phyloP scores from a whole-genome alignment of 37 sponge, comb jelly and placozoan genomes.

The Halichondria panicea region DNA sequence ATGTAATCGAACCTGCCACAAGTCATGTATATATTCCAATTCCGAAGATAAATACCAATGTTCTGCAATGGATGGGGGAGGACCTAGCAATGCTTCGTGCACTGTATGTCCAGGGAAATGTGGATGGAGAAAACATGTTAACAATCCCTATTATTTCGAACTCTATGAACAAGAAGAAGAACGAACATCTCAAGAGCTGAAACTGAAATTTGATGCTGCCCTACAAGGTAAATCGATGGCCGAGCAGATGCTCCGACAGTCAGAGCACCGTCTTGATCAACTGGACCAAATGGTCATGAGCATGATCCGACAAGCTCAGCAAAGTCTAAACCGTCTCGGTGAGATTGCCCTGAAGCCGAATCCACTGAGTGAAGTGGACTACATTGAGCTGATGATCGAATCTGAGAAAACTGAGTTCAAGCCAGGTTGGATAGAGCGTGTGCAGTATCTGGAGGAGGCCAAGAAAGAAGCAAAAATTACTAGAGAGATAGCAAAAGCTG shows the following conservation, averaged over 20 bases:
- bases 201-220: slow-evolving; percentile 41
- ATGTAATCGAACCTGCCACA: slow-evolving; percentile 79
- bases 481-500: no score
- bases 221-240: slow-evolving; percentile 9
- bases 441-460: no score
- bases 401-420: slow-evolving; percentile 53
- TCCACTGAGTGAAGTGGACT: slow-evolving; percentile 62
- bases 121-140: slow-evolving; percentile 59
- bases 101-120: slow-evolving; percentile 64
- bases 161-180: slow-evolving; percentile 39
- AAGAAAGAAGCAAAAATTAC: no score
- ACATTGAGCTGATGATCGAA: slow-evolving; percentile 76
- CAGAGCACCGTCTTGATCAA: slow-evolving; percentile 15
- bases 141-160: slow-evolving; percentile 57
- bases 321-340: slow-evolving; percentile 29
- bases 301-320: slow-evolving; percentile 17
- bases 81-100: slow-evolving; percentile 21
- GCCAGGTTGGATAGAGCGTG: slow-evolving; percentile 53
- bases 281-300: slow-evolving; percentile 9
- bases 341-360: slow-evolving; percentile 79
- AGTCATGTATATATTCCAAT: slow-evolving; percentile 35
- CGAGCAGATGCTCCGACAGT: slow-evolving; percentile 30
- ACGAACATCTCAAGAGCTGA: slow-evolving; percentile 56
- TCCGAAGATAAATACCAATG: slow-evolving; percentile 61
- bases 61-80: slow-evolving; percentile 63